Conservation (phyloP, 1,140 invertebrate species). For the Rhopalosiphum maidis region DNA sequence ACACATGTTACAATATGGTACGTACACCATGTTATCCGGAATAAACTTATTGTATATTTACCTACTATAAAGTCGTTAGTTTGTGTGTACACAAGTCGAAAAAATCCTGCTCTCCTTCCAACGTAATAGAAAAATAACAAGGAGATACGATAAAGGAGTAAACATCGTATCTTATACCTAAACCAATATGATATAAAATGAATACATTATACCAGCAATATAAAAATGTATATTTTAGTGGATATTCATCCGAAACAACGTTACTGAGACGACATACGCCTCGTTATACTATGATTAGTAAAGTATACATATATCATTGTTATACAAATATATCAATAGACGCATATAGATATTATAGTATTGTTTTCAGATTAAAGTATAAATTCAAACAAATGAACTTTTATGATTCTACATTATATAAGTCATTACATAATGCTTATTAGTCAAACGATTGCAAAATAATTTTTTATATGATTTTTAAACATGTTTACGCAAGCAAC, state of each 20-base stretch:
- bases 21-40: not conserved
- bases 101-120: not conserved
- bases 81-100: not conserved
- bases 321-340: not conserved
- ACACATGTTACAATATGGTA: conserved; percentile 14
- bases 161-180: not conserved
- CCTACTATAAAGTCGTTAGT: conserved; percentile 27
- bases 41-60: conserved; percentile 8
- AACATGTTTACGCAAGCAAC: not conserved
- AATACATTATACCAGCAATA: not conserved
- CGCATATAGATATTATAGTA: not conserved
- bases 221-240: conserved; percentile 3
- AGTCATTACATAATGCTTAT: not conserved
- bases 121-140: not conserved
- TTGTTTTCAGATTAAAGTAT: not conserved
- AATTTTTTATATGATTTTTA: not conserved
- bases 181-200: conserved; percentile 13
- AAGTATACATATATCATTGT: not conserved
- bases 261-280: not conserved
- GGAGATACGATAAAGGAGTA: not conserved
- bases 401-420: not conserved
- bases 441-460: not conserved
- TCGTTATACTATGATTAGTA: not conserved
- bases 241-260: not conserved
- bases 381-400: not conserved